These are phyloP conservation scores for Odocoileus hemionus DNA, from an alignment of 2,113 vertebrate species.

Conservation along the genomic window DNA sequence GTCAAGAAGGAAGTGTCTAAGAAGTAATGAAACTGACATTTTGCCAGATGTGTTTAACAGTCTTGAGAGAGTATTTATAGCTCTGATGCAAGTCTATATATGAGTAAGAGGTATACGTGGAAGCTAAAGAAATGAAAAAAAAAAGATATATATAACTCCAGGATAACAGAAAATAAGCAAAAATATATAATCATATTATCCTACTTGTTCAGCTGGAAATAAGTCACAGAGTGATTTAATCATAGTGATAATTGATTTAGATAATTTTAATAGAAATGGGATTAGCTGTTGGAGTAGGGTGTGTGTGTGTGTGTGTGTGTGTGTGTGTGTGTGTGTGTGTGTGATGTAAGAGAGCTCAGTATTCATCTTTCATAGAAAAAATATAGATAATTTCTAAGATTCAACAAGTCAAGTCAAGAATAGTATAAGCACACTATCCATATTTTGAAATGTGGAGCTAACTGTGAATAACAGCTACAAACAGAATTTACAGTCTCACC, in stretches of 20 bases:
- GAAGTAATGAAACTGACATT: background rate
- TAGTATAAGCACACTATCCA: background rate
- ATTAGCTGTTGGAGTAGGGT: background rate
- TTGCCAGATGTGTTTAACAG: background rate
- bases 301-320: background rate
- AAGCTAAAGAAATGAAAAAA: background rate
- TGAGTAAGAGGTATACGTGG: background rate
- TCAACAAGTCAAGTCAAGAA: background rate
- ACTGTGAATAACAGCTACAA: background rate
- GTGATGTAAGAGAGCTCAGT: background rate
- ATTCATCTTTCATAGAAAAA: background rate
- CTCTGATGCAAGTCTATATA: background rate
- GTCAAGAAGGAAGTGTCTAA: background rate
- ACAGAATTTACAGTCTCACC: background rate
- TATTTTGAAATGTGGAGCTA: background rate
- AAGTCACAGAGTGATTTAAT: background rate
- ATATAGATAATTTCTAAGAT: background rate
- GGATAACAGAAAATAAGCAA: background rate
- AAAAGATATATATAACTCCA: background rate
- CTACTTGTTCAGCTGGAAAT: slow-evolving; percentile 6
- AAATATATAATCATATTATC: background rate
- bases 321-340: background rate
- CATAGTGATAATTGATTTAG: background rate
- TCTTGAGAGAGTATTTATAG: slow-evolving; percentile 11
- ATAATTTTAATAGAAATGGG: slow-evolving; percentile 6